phyloP scores from a whole-genome alignment of 2,888 invertebrate genomes.

The Epinotia nisella region DNA sequence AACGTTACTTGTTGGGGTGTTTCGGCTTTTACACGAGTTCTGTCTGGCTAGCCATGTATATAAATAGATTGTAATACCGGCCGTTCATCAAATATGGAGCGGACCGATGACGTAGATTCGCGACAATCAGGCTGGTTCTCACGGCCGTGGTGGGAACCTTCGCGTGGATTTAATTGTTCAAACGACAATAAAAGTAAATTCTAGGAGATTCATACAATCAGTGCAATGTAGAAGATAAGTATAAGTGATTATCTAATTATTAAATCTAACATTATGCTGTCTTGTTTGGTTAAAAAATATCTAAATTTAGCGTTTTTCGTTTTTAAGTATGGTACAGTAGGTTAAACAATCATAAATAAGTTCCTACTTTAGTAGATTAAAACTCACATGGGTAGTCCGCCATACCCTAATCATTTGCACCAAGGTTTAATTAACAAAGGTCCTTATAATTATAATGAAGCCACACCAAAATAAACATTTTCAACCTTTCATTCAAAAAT shows the following conservation, averaged over 20 bases:
- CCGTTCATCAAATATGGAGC: background rate
- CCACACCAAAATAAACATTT: too few relatives aligned
- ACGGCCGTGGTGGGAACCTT: constrained; percentile 25
- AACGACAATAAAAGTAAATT: constrained; percentile 15
- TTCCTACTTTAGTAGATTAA: too few relatives aligned
- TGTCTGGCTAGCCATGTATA: too few relatives aligned
- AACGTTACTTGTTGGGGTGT: too few relatives aligned
- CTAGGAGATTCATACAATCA: background rate
- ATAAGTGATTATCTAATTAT: background rate
- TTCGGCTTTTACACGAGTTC: too few relatives aligned
- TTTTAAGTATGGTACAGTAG: background rate
- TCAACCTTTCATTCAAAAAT: too few relatives aligned
- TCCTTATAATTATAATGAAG: too few relatives aligned
- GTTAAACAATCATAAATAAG: background rate
- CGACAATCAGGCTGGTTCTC: constrained; percentile 27
- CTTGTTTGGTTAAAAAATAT: too few relatives aligned
- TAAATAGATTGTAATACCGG: background rate
- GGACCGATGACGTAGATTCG: constrained; percentile 3
- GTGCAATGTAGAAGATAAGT: background rate
- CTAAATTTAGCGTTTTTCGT: background rate
- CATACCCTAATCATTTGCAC: too few relatives aligned
- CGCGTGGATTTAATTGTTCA: constrained; percentile 17
- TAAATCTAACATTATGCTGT: background rate
- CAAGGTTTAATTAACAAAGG: too few relatives aligned
- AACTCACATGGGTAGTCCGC: too few relatives aligned